Base-by-base conservation (phyloP, 2,888 invertebrate species). In the Galerucella pusilla region DNA sequence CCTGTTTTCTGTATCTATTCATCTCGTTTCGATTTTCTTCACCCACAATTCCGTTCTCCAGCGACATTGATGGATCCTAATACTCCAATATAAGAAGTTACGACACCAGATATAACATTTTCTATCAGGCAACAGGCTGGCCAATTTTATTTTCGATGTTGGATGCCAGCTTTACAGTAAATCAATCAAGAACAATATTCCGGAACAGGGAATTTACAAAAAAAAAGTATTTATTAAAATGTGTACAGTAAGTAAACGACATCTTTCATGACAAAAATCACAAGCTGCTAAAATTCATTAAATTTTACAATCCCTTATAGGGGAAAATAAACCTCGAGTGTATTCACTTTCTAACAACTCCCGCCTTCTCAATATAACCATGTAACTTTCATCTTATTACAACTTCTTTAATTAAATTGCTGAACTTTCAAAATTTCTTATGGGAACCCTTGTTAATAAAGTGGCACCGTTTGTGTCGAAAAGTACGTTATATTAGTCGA, bases 61-160 rank as follows among this genome's bases (percentile, higher is more conserved):
- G 25, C 52, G 63, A 71, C 64, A 64, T 3, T 71, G 71, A 71
- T 64, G 25, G 64, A 71, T 71, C 64, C 28, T 71, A 71, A 71
- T 71, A 64, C 64, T 35, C 35, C 70, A 63, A 64, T 71, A 71
- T 71, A 64, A 57, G 64, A 14, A 71, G 71, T 71, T 71, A 71
- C 71, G 64, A 61, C 71, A 61, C 64, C 63, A 61, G 64, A 71
- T 64, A 64, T 71, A 64, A 42, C 52, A 64, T 71, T 64, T 70
- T 63, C 70, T 49, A 49, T 63, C 45, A 28, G 49, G 71, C 71
- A 57, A 12, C 60, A 60, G 42, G 49, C 52, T 16, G 9, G 28
- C 14, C 52, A n/a, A 52, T 66, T 49, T 52, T 20, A 12, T 61
- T 35, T 46, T 35, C 35, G 61, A 46, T 70, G 25, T 61, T 28